Evolutionary conservation across 1,140 invertebrate species (phyloP), one percentile per base, ranked within the genome.

Genomic region (Conopomorpha cramerella): DNA sequence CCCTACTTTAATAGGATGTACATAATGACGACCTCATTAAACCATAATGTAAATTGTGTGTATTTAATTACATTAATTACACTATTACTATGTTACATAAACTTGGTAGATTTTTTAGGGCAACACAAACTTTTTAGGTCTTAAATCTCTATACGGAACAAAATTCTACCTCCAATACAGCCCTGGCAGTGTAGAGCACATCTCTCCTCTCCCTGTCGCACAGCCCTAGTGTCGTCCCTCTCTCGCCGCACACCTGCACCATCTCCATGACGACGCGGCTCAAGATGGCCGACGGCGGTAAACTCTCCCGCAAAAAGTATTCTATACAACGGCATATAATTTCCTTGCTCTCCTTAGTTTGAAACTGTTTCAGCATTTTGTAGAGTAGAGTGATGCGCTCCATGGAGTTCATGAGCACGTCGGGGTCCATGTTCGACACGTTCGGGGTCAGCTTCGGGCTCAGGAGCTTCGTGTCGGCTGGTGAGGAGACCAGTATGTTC

Each of bases 241-340:
- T 51, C 35, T 64, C 66, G 28, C 57, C 70, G 13, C 71, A 77
- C n/a, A 52, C 60, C 41, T 78, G 73, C 8, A 78, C 8, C 23
- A 72, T 73, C 52, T 78, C 73, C 43, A 76, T 65, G 1, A 76
- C 66, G 6, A 77, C 68, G 55, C 68, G 56, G 36, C 73, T 78
- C 15, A 78, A 35, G 1, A 64, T 72, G 8, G 71, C 67, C 0
- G 71, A 65, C 1, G 76, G 71, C 0, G 73, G 70, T 16, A 78
- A 40, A 23, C 70, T 76, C 39, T 76, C 67, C 23, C 64, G 49
- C 4, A 76, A 34, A 39, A 71, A 76, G 45, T 72, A 60, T 37
- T 59, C 53, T 0, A 78, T 38, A 0, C 58, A 46, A 0, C 42
- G 38, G 0, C 51, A 41, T 0, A 62, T 14, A 2, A 74, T 57